A percentile compares a stretch with the other conserved stretches of the same genome.
These are phyloP conservation scores for Epizoanthus rinbou DNA, from an alignment of 92 coral and sea anemone species.

Conservation along the genomic window DNA sequence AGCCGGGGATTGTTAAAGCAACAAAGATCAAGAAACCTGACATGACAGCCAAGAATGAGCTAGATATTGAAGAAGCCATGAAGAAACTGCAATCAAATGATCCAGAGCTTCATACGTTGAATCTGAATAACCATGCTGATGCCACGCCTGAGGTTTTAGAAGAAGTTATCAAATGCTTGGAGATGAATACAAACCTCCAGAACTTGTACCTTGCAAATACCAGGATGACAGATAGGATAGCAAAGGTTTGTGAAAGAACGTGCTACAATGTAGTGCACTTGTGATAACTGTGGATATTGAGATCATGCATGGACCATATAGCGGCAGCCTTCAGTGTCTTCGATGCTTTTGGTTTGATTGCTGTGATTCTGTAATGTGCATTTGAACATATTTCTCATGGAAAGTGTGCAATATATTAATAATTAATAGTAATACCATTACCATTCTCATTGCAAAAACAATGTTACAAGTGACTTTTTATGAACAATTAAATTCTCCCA, in stretches of 20 bases:
- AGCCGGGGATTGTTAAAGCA: slow-evolving; percentile 89
- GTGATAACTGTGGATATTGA: neutral
- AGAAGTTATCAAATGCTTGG: slow-evolving; percentile 71
- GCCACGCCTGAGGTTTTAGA: slow-evolving; percentile 76
- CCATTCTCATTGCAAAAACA: too few relatives aligned
- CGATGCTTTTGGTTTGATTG: too few relatives aligned
- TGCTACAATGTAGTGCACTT: too few relatives aligned
- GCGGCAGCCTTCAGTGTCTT: too few relatives aligned
- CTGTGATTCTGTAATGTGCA: too few relatives aligned
- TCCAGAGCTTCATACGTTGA: slow-evolving; percentile 66
- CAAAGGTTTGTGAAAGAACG: slow-evolving; percentile 62
- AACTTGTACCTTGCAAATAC: slow-evolving; percentile 88
- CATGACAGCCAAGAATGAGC: slow-evolving; percentile 92
- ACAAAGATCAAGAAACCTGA: slow-evolving; percentile 85
- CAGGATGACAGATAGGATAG: slow-evolving; percentile 79
- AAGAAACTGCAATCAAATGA: slow-evolving; percentile 80
- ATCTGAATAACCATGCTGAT: slow-evolving; percentile 92
- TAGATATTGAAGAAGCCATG: slow-evolving; percentile 88
- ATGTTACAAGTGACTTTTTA: too few relatives aligned
- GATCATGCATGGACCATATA: too few relatives aligned
- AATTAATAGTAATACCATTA: too few relatives aligned
- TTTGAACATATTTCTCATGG: too few relatives aligned
- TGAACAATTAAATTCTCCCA: too few relatives aligned
- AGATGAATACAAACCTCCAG: slow-evolving; percentile 66
- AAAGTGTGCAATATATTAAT: too few relatives aligned